Evolutionary conservation across 2,113 vertebrate species (phyloP).

Genomic region (Festucalex cinctus): DNA sequence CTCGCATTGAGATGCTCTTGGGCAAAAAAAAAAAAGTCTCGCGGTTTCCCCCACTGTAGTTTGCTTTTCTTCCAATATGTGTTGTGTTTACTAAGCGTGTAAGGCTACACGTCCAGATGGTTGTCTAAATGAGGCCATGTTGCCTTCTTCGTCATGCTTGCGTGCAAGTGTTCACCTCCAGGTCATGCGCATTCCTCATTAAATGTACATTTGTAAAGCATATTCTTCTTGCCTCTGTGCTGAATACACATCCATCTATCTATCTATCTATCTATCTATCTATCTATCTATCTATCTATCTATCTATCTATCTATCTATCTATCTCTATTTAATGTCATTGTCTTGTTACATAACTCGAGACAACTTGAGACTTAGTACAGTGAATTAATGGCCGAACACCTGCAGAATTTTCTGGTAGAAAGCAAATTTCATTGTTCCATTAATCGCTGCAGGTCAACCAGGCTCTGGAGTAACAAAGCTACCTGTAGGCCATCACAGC

Average conservation of each 20-base stretch:
- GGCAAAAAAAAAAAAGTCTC: neutral
- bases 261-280: no score
- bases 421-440: neutral
- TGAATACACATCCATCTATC: neutral
- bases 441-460: neutral
- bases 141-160: conserved; percentile 28
- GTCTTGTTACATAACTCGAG: neutral
- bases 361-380: neutral
- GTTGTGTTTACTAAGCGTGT: conserved; percentile 8
- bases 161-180: conserved; percentile 17
- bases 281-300: no score
- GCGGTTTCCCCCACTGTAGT: neutral
- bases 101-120: conserved; percentile 14
- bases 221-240: neutral
- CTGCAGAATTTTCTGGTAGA: neutral
- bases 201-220: neutral
- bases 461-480: neutral
- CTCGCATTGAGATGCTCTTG: neutral
- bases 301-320: no score
- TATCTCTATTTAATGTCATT: neutral
- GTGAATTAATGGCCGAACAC: neutral
- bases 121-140: conserved; percentile 36
- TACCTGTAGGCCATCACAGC: neutral
- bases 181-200: conserved; percentile 5
- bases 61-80: neutral